phyloP scores from a whole-genome alignment of 2,113 vertebrate genomes.

The Eclectus roratus region DNA sequence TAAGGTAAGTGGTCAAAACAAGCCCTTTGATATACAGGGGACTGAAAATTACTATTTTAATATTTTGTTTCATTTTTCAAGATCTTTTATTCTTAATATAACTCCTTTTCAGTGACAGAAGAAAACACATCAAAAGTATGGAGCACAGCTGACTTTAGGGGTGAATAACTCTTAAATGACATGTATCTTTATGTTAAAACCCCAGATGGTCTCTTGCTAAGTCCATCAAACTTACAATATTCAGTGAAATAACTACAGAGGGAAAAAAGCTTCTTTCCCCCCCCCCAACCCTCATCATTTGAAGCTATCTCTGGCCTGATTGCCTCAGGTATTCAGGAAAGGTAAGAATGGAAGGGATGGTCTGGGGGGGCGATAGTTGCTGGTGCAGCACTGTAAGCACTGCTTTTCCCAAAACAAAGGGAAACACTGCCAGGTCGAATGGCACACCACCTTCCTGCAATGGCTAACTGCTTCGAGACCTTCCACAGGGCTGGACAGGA shows the following conservation, averaged over 20 bases:
- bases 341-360: not conserved
- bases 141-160: not conserved
- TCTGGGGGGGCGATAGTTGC: rapidly evolving
- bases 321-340: not conserved
- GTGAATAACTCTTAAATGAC: not conserved
- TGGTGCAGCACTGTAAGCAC: not conserved
- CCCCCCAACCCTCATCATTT: not conserved
- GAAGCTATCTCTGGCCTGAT: not conserved
- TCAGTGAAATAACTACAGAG: not conserved
- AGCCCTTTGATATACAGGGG: not conserved
- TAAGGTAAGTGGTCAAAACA: slow-evolving; percentile 16
- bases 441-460: not conserved
- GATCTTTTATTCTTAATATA: not conserved
- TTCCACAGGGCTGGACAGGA: rapidly evolving
- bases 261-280: not conserved
- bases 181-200: not conserved
- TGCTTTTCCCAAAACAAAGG: not conserved
- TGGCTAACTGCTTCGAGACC: not conserved
- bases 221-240: not conserved
- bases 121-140: not conserved
- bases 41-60: not conserved
- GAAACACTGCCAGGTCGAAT: not conserved
- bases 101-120: not conserved
- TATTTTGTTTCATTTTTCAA: not conserved
- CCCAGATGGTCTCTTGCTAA: not conserved